A percentile compares a stretch with the other conserved stretches of the same genome.
Evolutionary conservation across 2,888 invertebrate species (phyloP).

Genomic region (Drosophila percnosoma): DNA sequence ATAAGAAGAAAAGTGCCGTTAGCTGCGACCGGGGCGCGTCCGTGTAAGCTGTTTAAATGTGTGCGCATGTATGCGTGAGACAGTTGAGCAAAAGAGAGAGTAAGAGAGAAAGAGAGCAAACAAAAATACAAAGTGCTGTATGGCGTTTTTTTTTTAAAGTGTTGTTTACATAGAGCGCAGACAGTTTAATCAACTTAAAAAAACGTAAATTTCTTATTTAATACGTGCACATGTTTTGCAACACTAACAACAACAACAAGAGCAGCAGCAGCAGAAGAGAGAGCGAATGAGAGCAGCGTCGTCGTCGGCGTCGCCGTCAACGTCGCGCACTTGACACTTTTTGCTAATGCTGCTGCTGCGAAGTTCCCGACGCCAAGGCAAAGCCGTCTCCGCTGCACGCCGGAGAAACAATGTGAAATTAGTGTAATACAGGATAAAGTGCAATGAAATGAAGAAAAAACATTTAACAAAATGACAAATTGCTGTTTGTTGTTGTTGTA

Average conservation of each 20-base stretch:
- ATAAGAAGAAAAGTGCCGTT: slow-evolving; percentile 62
- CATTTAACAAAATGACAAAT: slow-evolving; percentile 23
- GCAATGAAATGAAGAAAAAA: slow-evolving; percentile 41
- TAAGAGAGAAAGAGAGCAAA: slow-evolving; percentile 15
- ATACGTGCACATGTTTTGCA: slow-evolving; percentile 58
- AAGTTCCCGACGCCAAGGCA: slow-evolving; percentile 20
- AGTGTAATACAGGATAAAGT: slow-evolving; percentile 34
- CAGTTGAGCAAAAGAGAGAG: slow-evolving; percentile 16
- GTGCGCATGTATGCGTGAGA: slow-evolving; percentile 60
- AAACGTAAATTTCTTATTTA: slow-evolving; percentile 34
- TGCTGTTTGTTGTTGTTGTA: slow-evolving; percentile 14
- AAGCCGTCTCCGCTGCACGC: slow-evolving; percentile 16
- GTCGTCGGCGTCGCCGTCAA: slow-evolving; percentile 12
- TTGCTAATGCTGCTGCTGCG: slow-evolving; percentile 31
- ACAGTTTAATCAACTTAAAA: slow-evolving; percentile 49
- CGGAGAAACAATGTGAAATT: slow-evolving; percentile 53
- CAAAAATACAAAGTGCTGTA: slow-evolving; percentile 34
- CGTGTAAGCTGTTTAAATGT: slow-evolving; percentile 54
- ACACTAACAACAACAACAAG: slow-evolving; percentile 10
- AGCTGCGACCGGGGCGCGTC: slow-evolving; percentile 75
- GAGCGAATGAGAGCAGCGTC: slow-evolving; percentile 13
- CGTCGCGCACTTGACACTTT: slow-evolving; percentile 67
- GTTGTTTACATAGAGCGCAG: slow-evolving; percentile 48
- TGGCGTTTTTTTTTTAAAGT: slow-evolving; percentile 23
- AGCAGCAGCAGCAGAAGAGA: slow-evolving; percentile 11